Conservation (phyloP, 1,140 invertebrate genomes). For the Wasmannia auropunctata region DNA sequence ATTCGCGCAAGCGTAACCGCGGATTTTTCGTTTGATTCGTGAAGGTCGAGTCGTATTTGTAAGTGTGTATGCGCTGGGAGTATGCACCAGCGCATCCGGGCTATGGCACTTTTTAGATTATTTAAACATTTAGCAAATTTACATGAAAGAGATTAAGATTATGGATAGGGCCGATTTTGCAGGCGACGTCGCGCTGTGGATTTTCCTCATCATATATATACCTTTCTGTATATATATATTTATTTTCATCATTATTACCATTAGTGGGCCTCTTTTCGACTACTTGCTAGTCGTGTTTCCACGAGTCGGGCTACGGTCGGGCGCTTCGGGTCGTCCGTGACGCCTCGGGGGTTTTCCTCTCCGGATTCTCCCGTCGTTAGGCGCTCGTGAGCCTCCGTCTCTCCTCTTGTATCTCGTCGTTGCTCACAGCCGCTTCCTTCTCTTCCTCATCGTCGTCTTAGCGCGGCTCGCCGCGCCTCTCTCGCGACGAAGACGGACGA, state of each 20-base stretch:
- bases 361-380: slow-evolving; percentile 17
- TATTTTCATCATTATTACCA: slow-evolving; percentile 5
- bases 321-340: slow-evolving; percentile 42
- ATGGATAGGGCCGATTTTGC: slow-evolving; percentile 80
- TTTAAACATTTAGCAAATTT: slow-evolving; percentile 86
- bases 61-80: slow-evolving; percentile 86
- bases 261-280: slow-evolving; percentile 39
- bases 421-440: not conserved
- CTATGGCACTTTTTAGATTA: slow-evolving; percentile 86
- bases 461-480: slow-evolving; percentile 41
- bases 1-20: slow-evolving; percentile 26
- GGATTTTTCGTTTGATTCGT: slow-evolving; percentile 81
- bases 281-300: slow-evolving; percentile 29
- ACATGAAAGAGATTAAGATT: slow-evolving; percentile 86
- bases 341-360: slow-evolving; percentile 2
- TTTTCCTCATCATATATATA: slow-evolving; percentile 50
- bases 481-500: slow-evolving; percentile 49
- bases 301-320: slow-evolving; percentile 38
- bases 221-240: not conserved
- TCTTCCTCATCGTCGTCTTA: not conserved
- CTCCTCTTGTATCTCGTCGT: slow-evolving; percentile 5
- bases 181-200: slow-evolving; percentile 61
- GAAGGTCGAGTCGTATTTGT: slow-evolving; percentile 86
- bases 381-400: slow-evolving; percentile 14
- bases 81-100: slow-evolving; percentile 86